Evolutionary conservation across 2,888 invertebrate genomes (phyloP).

Genomic region (Ophion ellenae): DNA sequence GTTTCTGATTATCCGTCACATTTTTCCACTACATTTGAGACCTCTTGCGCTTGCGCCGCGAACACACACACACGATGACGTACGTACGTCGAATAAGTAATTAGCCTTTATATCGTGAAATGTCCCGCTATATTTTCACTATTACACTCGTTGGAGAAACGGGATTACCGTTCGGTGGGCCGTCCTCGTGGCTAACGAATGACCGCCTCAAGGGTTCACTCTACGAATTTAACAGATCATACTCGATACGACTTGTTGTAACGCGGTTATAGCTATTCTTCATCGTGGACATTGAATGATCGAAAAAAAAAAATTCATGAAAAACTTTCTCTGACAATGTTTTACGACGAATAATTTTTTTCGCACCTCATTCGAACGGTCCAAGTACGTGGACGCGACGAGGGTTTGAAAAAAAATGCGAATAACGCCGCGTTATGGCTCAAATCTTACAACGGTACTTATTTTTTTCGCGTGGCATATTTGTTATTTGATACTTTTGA

Average conservation of each 20-base stretch:
- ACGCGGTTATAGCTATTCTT: background rate
- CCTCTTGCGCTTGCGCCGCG: slow-evolving; percentile 53
- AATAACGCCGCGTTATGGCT: background rate
- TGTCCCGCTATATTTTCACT: slow-evolving; percentile 25
- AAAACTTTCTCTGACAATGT: background rate
- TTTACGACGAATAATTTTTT: background rate
- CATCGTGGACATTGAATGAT: background rate
- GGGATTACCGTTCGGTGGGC: background rate
- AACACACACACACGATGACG: slow-evolving; percentile 35
- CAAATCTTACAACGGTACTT: background rate
- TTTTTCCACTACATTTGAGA: slow-evolving; percentile 65
- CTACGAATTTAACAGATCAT: background rate
- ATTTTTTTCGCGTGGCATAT: background rate
- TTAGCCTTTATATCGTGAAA: slow-evolving; percentile 43
- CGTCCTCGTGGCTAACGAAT: background rate
- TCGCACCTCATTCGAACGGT: background rate
- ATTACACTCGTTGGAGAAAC: slow-evolving; percentile 31
- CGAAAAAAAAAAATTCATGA: background rate
- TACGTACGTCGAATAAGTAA: slow-evolving; percentile 38
- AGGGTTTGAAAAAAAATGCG: too few relatives aligned
- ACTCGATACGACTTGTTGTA: background rate
- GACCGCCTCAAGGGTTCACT: background rate
- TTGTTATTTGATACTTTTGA: background rate
- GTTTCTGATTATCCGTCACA: background rate
- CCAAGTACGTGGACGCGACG: background rate